phyloP scores from a whole-genome alignment of 2,797 vertebrate species.

The Danio aesculapii region DNA sequence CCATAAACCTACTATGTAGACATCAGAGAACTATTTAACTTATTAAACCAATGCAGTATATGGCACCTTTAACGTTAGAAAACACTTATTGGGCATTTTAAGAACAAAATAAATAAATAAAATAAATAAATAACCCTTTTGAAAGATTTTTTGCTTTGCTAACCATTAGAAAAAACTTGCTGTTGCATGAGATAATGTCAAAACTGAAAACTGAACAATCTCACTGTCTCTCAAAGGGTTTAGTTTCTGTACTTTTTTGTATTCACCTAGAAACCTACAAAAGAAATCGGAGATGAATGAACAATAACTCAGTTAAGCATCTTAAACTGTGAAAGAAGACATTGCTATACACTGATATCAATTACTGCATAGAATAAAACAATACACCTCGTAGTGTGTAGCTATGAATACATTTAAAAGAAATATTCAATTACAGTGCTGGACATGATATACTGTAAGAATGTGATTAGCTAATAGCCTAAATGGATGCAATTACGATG shows the following conservation, averaged over 20 bases:
- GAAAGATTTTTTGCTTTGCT: too few species aligned
- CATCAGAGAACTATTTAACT: too few species aligned
- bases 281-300: background rate
- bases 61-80: too few species aligned
- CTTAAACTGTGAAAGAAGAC: background rate
- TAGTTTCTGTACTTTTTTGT: background rate
- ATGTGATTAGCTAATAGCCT: conserved; percentile 4
- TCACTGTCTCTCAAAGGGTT: too few species aligned
- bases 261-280: background rate
- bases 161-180: too few species aligned
- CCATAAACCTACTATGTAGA: too few species aligned
- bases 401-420: background rate
- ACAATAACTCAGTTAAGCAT: background rate
- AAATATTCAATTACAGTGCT: background rate
- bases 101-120: too few species aligned
- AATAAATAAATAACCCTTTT: too few species aligned
- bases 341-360: background rate
- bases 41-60: too few species aligned
- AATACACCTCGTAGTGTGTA: background rate
- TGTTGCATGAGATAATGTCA: too few species aligned
- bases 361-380: background rate
- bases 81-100: too few species aligned
- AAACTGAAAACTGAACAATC: too few species aligned
- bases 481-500: background rate
- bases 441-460: background rate